Base-by-base conservation (phyloP, 2,113 vertebrate species). In the Perca flavescens region DNA sequence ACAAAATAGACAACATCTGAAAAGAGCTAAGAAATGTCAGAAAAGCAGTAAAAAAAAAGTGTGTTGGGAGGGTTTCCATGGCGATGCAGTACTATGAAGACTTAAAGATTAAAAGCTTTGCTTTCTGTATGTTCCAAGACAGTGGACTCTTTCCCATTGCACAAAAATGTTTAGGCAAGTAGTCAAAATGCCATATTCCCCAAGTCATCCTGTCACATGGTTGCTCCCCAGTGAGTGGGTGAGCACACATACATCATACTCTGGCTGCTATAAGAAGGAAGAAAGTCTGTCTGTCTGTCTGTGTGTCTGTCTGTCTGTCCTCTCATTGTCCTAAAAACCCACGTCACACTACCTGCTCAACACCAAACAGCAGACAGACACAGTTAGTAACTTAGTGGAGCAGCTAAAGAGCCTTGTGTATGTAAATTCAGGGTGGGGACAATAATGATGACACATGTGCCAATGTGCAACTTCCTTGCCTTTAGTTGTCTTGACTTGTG, bases 151-250 rank as follows among this genome's bases (percentile, higher is more conserved):
- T 64, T 62, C 6, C 61, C 0, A 60, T 40, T 16, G 16, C 67
- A 73, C 13, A 65, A 74, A 76, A 52, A 82, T 77, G 72, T 86
- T 61, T 50, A 70, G 77, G 61, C 78, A 83, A n/a, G 61, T 75
- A 71, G 49, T 61, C 36, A 60, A 56, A 56, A 36, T 31, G 53
- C 58, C 50, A 54, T 34, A 21, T 79, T 61, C 16, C 80, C 50
- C 16, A 62, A 36, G 65, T 54, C 2, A 21, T 43, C 14, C 11
- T 34, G 17, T 47, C 34, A 68, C 60, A 57, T 28, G 36, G 5
- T 57, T 78, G 8, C n/a, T 83, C 36, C 34, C 31, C 12, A 40
- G 60, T 62, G 54, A 77, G 28, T 57, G 50, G 19, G n/a, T 71
- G n/a, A 46, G 21, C 54, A 64, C 1, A 46, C 2, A 46, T 5